Base-by-base conservation (phyloP, 2,888 invertebrate species). In the Zhuqinia jingwanae region DNA sequence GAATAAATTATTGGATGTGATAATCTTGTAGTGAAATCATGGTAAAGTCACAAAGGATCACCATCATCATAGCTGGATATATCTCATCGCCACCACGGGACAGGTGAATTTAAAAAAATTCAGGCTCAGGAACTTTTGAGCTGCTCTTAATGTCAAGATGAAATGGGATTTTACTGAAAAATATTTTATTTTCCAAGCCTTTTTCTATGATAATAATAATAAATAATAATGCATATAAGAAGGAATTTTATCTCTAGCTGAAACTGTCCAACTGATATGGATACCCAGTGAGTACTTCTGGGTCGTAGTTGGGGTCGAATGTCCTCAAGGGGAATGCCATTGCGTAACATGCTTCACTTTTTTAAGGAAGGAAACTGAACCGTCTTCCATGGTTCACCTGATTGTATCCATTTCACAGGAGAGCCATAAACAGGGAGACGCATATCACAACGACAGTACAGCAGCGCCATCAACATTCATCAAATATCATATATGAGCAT, bases 401-500 rank as follows among this genome's bases (percentile, higher is more conserved):
- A 83, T 50, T 8, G 10, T 58, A 8, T 56, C 47, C 45, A 63
- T 83, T 73, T 80, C 70, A 58, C 47, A 70, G 2, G 13, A 50
- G 47, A 70, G 47, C 45, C 70, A 56, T 56, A 30, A 75, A 6
- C 75, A 53, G 8, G 20, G n/a, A 30, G 56, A 56, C 17, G 30
- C 30, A 20, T 53, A 53, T 30, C 53, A 50, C 13, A 36, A 76
- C n/a, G 50, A 65, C 65, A 76, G n/a, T 63, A 76, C 68, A 56
- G 47, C 13, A 70, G 68, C 27, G 68, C 45, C 70, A 80, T 76
- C 65, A 63, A 63, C 83, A 77, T 83, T 83, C 83, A 56, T 83
- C 77, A 77, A 83, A 77, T 65, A 77, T 65, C 42, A 75, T 56
- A n/a, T n/a, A 53, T 82, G 82, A 82, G 82, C 82, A 82, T 83